Conservation (phyloP, 2,113 vertebrate genomes). For the Larimichthys crocea region DNA sequence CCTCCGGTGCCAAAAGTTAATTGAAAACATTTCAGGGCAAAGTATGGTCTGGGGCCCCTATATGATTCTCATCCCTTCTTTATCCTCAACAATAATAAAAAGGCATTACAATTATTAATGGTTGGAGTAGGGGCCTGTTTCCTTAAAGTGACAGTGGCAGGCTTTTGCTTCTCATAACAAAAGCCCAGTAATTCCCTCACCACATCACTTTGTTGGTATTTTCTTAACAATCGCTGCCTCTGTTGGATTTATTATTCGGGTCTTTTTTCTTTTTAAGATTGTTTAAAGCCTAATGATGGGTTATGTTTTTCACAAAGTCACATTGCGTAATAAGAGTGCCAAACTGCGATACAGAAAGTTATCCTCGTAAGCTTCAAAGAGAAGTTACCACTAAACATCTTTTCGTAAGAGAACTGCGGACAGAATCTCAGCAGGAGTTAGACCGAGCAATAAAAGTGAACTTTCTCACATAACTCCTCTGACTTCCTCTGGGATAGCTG, state of each 20-base stretch:
- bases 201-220: slow-evolving; percentile 10
- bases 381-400: neutral
- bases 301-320: neutral
- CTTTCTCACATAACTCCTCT: slow-evolving; percentile 60
- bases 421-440: slow-evolving; percentile 17
- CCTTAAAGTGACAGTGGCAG: slow-evolving; percentile 63
- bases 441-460: slow-evolving; percentile 31
- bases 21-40: slow-evolving; percentile 79
- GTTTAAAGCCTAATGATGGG: neutral
- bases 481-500: slow-evolving; percentile 37
- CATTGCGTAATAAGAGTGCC: neutral
- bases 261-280: neutral
- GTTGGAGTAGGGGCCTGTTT: slow-evolving; percentile 30
- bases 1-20: slow-evolving; percentile 78
- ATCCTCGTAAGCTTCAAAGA: neutral
- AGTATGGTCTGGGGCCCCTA: slow-evolving; percentile 82
- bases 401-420: neutral
- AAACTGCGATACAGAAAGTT: neutral
- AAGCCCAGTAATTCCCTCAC: slow-evolving; percentile 17
- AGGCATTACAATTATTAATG: slow-evolving; percentile 86
- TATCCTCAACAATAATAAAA: slow-evolving; percentile 90
- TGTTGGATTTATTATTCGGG: slow-evolving; percentile 43
- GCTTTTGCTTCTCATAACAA: slow-evolving; percentile 43
- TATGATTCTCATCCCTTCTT: slow-evolving; percentile 85
- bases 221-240: slow-evolving; percentile 36